These are phyloP conservation scores for Pelecanoides urinatrix DNA, from an alignment of 2,113 vertebrate genomes.

Conservation along the genomic window DNA sequence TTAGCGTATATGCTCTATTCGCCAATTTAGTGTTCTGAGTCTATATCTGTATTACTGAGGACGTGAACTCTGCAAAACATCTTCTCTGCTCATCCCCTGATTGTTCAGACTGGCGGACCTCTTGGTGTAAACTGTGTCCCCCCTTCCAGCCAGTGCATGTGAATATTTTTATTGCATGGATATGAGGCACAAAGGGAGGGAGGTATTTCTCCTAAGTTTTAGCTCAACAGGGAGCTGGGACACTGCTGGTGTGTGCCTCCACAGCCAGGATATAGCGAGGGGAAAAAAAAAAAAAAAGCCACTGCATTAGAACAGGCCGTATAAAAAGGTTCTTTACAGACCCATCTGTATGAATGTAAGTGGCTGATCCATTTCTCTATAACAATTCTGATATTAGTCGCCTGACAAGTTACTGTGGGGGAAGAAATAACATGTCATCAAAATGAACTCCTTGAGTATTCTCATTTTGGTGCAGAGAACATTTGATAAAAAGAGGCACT, in stretches of 20 bases:
- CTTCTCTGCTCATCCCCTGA: not conserved
- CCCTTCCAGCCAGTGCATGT: not conserved
- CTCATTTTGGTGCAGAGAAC: conserved; percentile 57
- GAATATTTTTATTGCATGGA: not conserved
- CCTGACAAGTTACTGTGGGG: not conserved
- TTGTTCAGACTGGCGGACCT: not conserved
- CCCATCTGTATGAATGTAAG: conserved; percentile 60
- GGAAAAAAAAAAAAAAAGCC: too few species aligned
- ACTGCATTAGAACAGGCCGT: not conserved
- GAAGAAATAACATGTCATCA: conserved; percentile 37
- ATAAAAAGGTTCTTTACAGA: conserved; percentile 56
- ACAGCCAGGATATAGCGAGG: not conserved
- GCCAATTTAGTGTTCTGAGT: not conserved
- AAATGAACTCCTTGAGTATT: conserved; percentile 53
- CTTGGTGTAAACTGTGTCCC: not conserved
- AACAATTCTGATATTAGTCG: conserved; percentile 64
- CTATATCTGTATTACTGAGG: not conserved
- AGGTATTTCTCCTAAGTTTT: not conserved
- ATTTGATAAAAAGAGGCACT: conserved; percentile 56
- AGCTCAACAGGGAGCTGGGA: not conserved
- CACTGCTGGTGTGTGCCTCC: not conserved
- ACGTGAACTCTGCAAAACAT: not conserved
- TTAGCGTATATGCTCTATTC: not conserved
- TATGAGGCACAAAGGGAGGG: not conserved
- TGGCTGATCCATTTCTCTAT: conserved; percentile 61